Evolutionary conservation across 1,140 invertebrate genomes (phyloP).

Genomic region (Leptestheria dahalacensis): DNA sequence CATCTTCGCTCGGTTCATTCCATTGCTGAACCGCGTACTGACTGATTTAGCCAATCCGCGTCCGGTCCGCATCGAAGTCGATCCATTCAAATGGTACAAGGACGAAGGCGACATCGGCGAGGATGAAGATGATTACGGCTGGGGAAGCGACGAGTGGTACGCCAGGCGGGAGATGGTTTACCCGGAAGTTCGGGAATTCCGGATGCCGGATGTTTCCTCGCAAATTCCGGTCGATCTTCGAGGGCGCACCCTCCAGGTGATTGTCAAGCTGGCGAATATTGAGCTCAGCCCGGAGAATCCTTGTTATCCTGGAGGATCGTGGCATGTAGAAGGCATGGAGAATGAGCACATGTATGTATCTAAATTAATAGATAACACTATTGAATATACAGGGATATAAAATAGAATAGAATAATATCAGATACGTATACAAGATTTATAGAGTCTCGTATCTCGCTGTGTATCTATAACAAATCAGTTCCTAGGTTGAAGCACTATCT

Average conservation of each 20-base stretch:
- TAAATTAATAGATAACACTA: too few species aligned
- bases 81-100: neutral
- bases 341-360: conserved; percentile 17
- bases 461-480: too few species aligned
- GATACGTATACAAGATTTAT: too few species aligned
- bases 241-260: conserved; percentile 12
- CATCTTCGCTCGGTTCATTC: conserved; percentile 13
- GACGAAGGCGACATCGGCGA: neutral
- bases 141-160: too few species aligned
- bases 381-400: too few species aligned
- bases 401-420: too few species aligned
- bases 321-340: conserved; percentile 15
- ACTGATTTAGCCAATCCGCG: neutral
- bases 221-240: neutral
- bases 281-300: conserved; percentile 10
- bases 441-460: too few species aligned
- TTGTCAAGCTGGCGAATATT: conserved; percentile 12
- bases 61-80: neutral
- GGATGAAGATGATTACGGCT: conserved; percentile 5
- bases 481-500: too few species aligned
- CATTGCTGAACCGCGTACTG: conserved; percentile 13
- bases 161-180: neutral
- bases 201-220: neutral
- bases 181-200: neutral
- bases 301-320: conserved; percentile 4